Evolutionary conservation across 2,113 vertebrate genomes (phyloP).

Genomic region (Lophura nycthemera): DNA sequence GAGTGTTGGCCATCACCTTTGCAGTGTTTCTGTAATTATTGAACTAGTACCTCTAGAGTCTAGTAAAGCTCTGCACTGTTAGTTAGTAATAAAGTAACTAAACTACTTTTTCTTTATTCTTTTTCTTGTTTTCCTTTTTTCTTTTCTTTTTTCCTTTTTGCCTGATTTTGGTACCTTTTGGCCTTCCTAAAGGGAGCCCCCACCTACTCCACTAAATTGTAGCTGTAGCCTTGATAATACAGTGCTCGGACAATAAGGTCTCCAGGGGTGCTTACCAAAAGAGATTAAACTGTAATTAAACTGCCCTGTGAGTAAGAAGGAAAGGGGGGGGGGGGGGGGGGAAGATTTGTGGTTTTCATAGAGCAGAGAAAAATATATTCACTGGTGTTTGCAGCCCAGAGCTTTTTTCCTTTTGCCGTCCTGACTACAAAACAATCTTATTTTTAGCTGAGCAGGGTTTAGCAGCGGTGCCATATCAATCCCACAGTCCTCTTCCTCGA

Average conservation of each 20-base stretch:
- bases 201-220: conserved; percentile 76
- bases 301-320: conserved; percentile 72
- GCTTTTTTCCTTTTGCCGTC: conserved; percentile 11
- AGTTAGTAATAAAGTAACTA: conserved; percentile 73
- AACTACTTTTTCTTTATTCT: conserved; percentile 48
- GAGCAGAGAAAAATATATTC: conserved; percentile 77
- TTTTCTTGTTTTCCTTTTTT: conserved; percentile 9
- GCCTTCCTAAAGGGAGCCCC: conserved; percentile 68
- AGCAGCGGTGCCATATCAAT: conserved; percentile 74
- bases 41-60: conserved; percentile 69
- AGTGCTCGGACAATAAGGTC: conserved; percentile 74
- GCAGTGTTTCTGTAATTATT: conserved; percentile 78
- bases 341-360: conserved; percentile 80
- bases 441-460: conserved; percentile 78
- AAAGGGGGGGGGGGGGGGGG: background rate
- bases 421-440: conserved; percentile 78
- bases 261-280: conserved; percentile 76
- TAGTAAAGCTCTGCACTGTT: conserved; percentile 72
- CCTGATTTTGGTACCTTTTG: conserved; percentile 37
- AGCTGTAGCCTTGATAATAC: conserved; percentile 74
- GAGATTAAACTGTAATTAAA: conserved; percentile 85
- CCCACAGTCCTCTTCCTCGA: conserved; percentile 76
- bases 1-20: conserved; percentile 68
- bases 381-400: conserved; percentile 78
- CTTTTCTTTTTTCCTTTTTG: background rate